Percentiles rank a stretch among this genome's conserved stretches.
These are phyloP conservation scores for Potamarius usumacintae DNA, from an alignment of 2,113 vertebrate species.

Conservation along the genomic window DNA sequence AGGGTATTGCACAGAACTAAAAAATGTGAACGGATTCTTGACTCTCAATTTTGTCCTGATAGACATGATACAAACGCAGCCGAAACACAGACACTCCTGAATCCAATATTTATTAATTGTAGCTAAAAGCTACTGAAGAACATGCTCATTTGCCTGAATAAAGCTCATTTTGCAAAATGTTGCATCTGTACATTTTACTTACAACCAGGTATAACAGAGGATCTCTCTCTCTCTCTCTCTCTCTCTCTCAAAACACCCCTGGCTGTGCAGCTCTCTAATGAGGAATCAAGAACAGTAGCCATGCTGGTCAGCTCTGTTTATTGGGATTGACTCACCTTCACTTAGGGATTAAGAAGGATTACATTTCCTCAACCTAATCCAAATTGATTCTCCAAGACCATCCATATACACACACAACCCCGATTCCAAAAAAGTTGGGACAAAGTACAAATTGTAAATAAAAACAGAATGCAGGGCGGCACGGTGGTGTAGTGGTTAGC, in stretches of 20 bases:
- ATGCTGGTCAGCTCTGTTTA: conserved; percentile 44
- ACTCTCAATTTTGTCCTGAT: not conserved
- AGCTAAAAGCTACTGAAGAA: not conserved
- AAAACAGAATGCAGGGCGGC: too few species aligned
- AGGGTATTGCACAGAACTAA: not conserved
- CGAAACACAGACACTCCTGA: not conserved
- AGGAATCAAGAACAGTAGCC: conserved; percentile 31
- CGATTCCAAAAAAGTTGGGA: too few species aligned
- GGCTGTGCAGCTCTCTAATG: conserved; percentile 40
- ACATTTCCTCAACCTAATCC: conserved; percentile 45
- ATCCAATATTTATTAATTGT: not conserved
- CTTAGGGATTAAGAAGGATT: conserved; percentile 52
- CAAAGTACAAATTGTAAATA: too few species aligned
- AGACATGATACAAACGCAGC: not conserved
- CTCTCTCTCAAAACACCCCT: conserved; percentile 3
- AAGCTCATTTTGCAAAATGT: not conserved
- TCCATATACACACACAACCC: too few species aligned
- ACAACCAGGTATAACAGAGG: not conserved
- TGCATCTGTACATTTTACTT: not conserved
- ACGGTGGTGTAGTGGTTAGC: too few species aligned
- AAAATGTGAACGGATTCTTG: not conserved
- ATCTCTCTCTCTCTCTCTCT: not conserved
- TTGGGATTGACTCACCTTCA: conserved; percentile 50
- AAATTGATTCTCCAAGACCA: conserved; percentile 12
- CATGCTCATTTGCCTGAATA: not conserved